phyloP scores from a whole-genome alignment of 2,113 vertebrate species.

The Beaufortia kweichowensis region DNA sequence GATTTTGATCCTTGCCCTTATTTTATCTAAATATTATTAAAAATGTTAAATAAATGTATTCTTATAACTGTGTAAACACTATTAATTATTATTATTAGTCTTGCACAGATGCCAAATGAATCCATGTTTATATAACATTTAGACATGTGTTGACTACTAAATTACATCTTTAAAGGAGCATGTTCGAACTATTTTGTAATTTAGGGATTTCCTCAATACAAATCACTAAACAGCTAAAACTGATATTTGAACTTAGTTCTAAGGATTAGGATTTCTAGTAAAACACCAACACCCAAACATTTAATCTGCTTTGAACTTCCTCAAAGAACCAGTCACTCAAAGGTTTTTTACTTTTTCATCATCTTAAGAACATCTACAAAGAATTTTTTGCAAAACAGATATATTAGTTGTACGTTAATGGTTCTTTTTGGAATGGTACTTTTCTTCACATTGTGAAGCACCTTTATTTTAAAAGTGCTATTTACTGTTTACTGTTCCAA shows the following conservation, averaged over 20 bases:
- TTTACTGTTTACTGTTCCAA: slow-evolving; percentile 37
- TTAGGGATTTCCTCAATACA: no score
- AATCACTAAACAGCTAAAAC: no score
- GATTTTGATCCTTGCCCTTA: slow-evolving; percentile 58
- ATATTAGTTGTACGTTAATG: no score
- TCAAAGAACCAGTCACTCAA: no score
- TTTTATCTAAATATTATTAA: slow-evolving; percentile 70
- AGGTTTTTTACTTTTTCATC: no score
- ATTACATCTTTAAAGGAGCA: slow-evolving; percentile 8
- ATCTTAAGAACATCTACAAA: no score
- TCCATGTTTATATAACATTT: slow-evolving; percentile 69
- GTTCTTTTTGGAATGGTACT: no score
- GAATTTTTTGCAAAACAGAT: no score
- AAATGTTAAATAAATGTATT: no score
- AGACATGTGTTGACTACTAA: slow-evolving; percentile 38
- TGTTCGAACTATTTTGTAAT: neutral
- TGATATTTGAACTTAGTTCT: neutral
- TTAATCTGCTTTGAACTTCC: slow-evolving; percentile 47
- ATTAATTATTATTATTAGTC: slow-evolving; percentile 68
- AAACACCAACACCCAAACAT: neutral
- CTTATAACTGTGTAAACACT: no score
- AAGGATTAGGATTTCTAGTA: neutral
- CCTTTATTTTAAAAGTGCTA: no score
- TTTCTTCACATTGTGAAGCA: no score
- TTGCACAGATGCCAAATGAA: slow-evolving; percentile 73